Evolutionary conservation across 2,888 invertebrate genomes (phyloP).

Genomic region (Drosophila prolongata): DNA sequence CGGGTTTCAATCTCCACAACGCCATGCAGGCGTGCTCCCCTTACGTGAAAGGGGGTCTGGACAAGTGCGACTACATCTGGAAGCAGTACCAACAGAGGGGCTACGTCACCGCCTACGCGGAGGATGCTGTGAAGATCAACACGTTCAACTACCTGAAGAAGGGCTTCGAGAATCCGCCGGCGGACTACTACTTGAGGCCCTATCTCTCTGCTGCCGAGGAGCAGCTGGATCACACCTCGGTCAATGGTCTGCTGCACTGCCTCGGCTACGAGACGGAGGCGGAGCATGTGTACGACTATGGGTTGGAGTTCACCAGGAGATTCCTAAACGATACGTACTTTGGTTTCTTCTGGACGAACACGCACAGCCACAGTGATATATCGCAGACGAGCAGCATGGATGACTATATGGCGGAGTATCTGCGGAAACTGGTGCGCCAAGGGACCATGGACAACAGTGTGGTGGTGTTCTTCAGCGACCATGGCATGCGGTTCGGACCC

Average conservation of each 20-base stretch:
- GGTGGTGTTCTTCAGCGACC: conserved; percentile 91
- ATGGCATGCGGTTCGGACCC: conserved; percentile 91
- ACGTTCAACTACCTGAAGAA: conserved; percentile 89
- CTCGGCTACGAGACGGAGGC: conserved; percentile 87
- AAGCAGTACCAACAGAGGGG: conserved; percentile 88
- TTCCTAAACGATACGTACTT: conserved; percentile 88
- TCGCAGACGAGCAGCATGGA: conserved; percentile 89
- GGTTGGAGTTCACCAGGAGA: conserved; percentile 88
- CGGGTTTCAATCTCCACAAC: conserved; percentile 87
- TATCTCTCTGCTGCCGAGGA: conserved; percentile 89
- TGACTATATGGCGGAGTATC: conserved; percentile 86
- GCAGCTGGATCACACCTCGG: conserved; percentile 85
- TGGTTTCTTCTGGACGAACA: conserved; percentile 92
- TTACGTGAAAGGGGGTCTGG: conserved; percentile 86
- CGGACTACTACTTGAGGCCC: conserved; percentile 92
- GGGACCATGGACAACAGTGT: conserved; percentile 88
- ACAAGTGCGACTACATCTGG: conserved; percentile 92
- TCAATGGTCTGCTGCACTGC: conserved; percentile 86
- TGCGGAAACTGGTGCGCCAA: conserved; percentile 86
- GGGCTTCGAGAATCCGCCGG: conserved; percentile 90
- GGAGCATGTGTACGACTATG: conserved; percentile 89
- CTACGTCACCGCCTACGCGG: conserved; percentile 92
- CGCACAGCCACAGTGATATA: conserved; percentile 89
- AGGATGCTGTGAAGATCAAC: conserved; percentile 90
- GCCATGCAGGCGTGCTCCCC: conserved; percentile 86